phyloP scores from a whole-genome alignment of 2,113 vertebrate genomes.

The Stictonetta naevosa region DNA sequence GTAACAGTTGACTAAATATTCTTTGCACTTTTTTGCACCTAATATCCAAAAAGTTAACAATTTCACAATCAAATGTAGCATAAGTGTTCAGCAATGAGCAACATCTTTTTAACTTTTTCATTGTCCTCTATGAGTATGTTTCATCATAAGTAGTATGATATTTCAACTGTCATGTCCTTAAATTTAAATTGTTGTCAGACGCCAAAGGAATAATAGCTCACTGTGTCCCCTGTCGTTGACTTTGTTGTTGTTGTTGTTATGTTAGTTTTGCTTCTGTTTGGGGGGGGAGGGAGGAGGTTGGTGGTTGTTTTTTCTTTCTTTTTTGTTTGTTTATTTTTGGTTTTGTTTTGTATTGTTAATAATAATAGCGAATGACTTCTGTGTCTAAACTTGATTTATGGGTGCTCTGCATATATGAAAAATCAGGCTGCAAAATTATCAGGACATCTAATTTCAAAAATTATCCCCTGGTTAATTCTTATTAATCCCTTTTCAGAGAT shows the following conservation, averaged over 20 bases:
- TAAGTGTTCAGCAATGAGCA: conserved; percentile 55
- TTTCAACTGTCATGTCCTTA: neutral
- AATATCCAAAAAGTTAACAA: conserved; percentile 51
- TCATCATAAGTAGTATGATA: conserved; percentile 1
- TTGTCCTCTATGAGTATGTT: conserved; percentile 36
- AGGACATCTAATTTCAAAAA: neutral
- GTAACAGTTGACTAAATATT: conserved; percentile 55
- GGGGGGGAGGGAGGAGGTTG: neutral
- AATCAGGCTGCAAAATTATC: conserved; percentile 12
- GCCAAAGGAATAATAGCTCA: conserved; percentile 55
- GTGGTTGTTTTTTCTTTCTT: neutral
- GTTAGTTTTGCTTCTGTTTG: neutral
- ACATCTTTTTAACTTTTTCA: conserved; percentile 33
- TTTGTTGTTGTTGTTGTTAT: neutral
- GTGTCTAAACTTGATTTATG: neutral
- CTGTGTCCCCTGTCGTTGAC: neutral
- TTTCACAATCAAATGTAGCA: conserved; percentile 68
- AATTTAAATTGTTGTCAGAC: conserved; percentile 13
- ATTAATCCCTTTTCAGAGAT: neutral
- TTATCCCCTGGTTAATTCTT: neutral
- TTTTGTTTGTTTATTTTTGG: neutral
- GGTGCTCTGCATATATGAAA: conserved; percentile 31
- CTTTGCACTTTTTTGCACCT: conserved; percentile 67
- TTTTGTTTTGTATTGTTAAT: neutral
- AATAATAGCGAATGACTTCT: neutral